Base-by-base conservation (phyloP, 1,140 invertebrate species). In the Elysia chlorotica region DNA sequence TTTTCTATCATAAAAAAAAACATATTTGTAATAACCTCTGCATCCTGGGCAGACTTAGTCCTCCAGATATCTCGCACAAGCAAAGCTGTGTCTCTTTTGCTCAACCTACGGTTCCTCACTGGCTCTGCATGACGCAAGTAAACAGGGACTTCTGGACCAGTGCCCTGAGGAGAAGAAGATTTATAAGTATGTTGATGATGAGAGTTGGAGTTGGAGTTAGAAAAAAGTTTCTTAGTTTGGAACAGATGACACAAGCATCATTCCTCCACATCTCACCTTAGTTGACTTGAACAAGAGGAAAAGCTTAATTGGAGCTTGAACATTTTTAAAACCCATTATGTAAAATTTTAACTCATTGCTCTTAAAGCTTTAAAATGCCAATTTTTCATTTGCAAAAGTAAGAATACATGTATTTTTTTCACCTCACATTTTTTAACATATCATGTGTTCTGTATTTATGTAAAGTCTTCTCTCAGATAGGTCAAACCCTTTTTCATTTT, bases 31-130 rank as follows among this genome's bases (percentile, higher is more conserved):
- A n/a, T n/a, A n/a, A 85, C 84, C 76, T 80, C 77, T 25, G 81
- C 82, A 80, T 86, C 85, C 75, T 81, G 48, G 33, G 79, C 78
- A 48, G 76, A 71, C 61, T 86, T 86, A 56, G 85, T 83, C 70
- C 80, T 80, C 86, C 86, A 87, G 61, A 87, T 85, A 74, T 87
- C 85, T 65, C 80, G 78, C 53, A 87, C 80, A 2, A 86, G 74
- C n/a, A 87, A 73, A 10, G 79, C 77, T 35, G 78, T 78, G 72
- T 87, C 86, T 25, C 86, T 67, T 73, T 86, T 87, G 36, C 81
- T 79, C 6, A 87, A 73, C 19, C 81, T 62, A 59, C 86, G 68
- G 66, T 87, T 86, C 17, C 82, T 72, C 0, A 87, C 83, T 65
- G 77, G 77, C n/a, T 84, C 83, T 41, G 83, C 84, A 72, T 73